A percentile compares a stretch with the other conserved stretches of the same genome.
Evolutionary conservation across 2,113 vertebrate genomes (phyloP).

Genomic region (human): GRCh38 chr12:82984001-82984500

Average conservation of each 20-base stretch:
- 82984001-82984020: not conserved
- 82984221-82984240: not conserved
- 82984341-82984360: not conserved
- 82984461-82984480: not conserved
- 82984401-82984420: not conserved
- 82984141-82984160: not conserved
- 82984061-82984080: not conserved
- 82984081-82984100: not conserved
- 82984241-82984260: not conserved
- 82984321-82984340: not conserved
- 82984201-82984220: not conserved
- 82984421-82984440: constrained; percentile 7
- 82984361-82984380: not conserved
- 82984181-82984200: not conserved
- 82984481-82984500: not conserved
- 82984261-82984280: not conserved
- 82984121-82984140: not conserved
- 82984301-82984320: not conserved
- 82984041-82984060: not conserved
- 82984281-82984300: not conserved
- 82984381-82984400: not conserved
- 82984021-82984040: not conserved
- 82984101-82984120: not conserved
- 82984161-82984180: not conserved
- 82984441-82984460: not conserved